A percentile compares a stretch with the other conserved stretches of the same genome.
These are phyloP conservation scores for Microctonus brassicae DNA, from an alignment of 2,888 invertebrate genomes.

Conservation along the genomic window DNA sequence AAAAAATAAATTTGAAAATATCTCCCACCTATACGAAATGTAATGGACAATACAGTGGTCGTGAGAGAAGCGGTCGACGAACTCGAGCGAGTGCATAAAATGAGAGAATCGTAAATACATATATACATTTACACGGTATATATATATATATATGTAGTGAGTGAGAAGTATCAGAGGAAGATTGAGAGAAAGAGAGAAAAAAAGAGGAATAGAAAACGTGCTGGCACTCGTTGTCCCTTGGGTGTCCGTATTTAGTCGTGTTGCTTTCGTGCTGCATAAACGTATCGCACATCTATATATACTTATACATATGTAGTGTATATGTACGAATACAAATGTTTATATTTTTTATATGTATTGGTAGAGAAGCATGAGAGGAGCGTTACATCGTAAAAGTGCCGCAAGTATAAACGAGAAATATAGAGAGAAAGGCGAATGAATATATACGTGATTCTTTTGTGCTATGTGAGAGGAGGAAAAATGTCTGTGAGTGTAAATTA, in stretches of 20 bases:
- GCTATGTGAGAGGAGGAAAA: background rate
- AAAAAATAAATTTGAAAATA: background rate
- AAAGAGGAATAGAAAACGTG: conserved; percentile 25
- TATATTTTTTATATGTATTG: background rate
- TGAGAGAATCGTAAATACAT: background rate
- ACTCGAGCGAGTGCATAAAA: background rate
- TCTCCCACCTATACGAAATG: conserved; percentile 3
- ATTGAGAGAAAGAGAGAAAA: conserved; percentile 5
- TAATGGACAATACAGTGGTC: conserved; percentile 12
- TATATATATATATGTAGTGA: background rate
- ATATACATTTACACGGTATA: background rate
- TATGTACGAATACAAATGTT: conserved; percentile 3
- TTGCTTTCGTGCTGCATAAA: conserved; percentile 24
- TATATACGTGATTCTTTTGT: conserved; percentile 38
- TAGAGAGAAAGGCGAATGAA: conserved; percentile 13
- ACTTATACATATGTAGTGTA: background rate
- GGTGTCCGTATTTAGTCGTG: conserved; percentile 31
- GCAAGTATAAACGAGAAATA: conserved; percentile 12
- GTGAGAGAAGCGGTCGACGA: conserved; percentile 32
- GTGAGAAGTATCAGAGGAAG: background rate
- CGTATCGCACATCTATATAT: conserved; percentile 14
- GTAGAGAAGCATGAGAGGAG: conserved; percentile 22
- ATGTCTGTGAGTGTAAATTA: conserved; percentile 10
- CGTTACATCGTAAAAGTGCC: conserved; percentile 31
- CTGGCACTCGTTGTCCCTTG: conserved; percentile 12